Evolutionary conservation across 2,113 vertebrate species (phyloP).

Genomic region (Ameiurus melas): DNA sequence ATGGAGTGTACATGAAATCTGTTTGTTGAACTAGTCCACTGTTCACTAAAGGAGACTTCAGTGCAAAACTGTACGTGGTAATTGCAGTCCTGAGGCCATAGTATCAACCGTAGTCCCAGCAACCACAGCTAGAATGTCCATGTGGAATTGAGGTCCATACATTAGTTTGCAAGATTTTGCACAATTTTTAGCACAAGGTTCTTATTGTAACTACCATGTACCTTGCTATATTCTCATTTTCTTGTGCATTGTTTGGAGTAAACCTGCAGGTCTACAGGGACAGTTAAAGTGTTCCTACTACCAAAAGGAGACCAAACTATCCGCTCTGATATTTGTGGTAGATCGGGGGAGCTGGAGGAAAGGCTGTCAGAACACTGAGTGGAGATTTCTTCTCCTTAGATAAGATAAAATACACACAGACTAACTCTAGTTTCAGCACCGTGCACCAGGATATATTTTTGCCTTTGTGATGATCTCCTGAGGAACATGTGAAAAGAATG

Average conservation of each 20-base stretch:
- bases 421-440: conserved; percentile 57
- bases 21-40: no score
- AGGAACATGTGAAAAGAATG: conserved; percentile 9
- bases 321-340: conserved; percentile 54
- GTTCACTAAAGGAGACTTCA: no score
- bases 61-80: no score
- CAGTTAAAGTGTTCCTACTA: conserved; percentile 41
- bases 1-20: no score
- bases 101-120: no score
- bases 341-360: conserved; percentile 65
- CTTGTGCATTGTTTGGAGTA: conserved; percentile 28
- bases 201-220: neutral
- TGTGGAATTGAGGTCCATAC: no score
- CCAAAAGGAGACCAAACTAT: conserved; percentile 3
- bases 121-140: no score
- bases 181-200: neutral
- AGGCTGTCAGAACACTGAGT: conserved; percentile 52
- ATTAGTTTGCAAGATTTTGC: neutral
- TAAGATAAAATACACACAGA: conserved; percentile 62
- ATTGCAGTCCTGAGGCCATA: no score
- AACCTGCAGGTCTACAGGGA: conserved; percentile 34
- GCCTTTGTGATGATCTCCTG: neutral
- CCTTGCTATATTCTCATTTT: neutral
- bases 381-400: conserved; percentile 52
- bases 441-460: conserved; percentile 1